These are phyloP conservation scores for Zhuqinia jingwanae DNA, from an alignment of 2,888 invertebrate genomes.

Conservation along the genomic window DNA sequence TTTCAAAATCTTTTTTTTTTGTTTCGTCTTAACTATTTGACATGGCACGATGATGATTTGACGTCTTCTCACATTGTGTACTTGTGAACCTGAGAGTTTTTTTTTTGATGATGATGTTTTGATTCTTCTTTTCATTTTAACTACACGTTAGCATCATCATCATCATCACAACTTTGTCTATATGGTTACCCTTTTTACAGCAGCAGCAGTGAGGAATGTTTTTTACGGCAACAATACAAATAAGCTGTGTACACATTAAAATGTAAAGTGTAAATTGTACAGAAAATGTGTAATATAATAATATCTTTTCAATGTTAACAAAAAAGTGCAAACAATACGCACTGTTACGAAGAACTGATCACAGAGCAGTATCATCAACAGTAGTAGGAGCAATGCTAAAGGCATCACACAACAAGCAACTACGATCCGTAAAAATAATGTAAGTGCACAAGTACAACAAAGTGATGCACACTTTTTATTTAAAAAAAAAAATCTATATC, in stretches of 20 bases:
- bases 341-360: not conserved
- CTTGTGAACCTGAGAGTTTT: not conserved
- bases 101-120: not conserved
- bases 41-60: not conserved
- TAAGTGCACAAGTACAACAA: not conserved
- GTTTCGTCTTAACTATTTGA: no score
- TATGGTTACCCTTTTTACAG: no score
- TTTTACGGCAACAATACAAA: not conserved
- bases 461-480: not conserved
- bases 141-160: no score
- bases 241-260: not conserved
- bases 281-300: not conserved
- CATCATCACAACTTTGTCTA: no score
- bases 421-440: not conserved
- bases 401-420: not conserved
- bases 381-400: not conserved
- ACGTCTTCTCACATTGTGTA: not conserved
- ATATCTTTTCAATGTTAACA: slow-evolving; percentile 25
- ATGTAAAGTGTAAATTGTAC: not conserved
- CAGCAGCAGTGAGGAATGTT: not conserved
- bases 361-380: not conserved
- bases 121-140: no score
- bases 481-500: not conserved
- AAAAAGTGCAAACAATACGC: not conserved
- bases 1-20: no score